Evolutionary conservation across 37 sponge, comb jelly and placozoan genomes (phyloP), one percentile per base, ranked within the genome.

Genomic region (Ianthella basta): DNA sequence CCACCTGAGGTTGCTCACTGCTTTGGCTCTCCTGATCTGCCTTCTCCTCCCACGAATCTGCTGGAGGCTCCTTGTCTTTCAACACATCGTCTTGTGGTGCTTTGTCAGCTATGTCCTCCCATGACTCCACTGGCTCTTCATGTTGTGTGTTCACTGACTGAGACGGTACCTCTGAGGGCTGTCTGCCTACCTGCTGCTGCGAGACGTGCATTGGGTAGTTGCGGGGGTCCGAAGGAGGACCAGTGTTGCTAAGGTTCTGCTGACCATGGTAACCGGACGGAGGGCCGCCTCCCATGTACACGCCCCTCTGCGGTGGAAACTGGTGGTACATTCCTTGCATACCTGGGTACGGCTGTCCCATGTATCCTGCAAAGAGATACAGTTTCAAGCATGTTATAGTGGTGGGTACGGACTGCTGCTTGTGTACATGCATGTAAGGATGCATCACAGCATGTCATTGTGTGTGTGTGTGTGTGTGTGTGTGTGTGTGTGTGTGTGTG

Each of bases 71-170:
- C 50, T 8, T 44, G 50, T 44, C 8, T 44, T 44, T 8, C 50
- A 6, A 10, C 27, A 6, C 4, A 29, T 10, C 10, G 24, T 29
- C 64, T 10, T 13, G 2, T 61, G 64, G 64, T 27, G 15, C n/a
- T 13, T 3, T 50, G 53, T 85, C 88, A 15, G 84, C 93, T 4
- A 89, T 87, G 44, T 89, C 90, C 79, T 93, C 93, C 93, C 93
- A 93, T 3, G 93, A 93, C 25, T 93, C 93, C 13, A 89, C 87
- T 10, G 79, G 70, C 5, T 80, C 63, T 1, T 56, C 32, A 15
- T 79, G 61, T 34, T 30, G 41, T 15, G 6, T 30, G 59, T 40
- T 59, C 60, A n/a, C 18, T 83, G 69, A 55, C 61, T 24, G 64
- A 4, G 24, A 12, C 64, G 2, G 29, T 27, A 4, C 8, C 64